Percentiles rank a stretch among this genome's conserved stretches.
Conservation (phyloP, 2,888 invertebrate species). For the Tachystola acroxantha region DNA sequence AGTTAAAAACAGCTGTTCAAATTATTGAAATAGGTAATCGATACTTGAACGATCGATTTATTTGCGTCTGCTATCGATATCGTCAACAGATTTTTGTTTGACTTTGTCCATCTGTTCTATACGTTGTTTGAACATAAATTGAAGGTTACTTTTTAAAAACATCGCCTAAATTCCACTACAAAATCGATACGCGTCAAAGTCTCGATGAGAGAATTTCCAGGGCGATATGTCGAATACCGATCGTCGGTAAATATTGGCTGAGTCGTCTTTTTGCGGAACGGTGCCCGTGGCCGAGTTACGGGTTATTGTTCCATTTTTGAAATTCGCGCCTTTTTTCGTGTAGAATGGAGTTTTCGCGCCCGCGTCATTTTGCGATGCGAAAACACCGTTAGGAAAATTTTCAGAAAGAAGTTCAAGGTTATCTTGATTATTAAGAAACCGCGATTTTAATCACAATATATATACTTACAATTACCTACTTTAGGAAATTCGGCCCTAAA, state of each 20-base stretch:
- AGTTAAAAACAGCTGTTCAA: no score
- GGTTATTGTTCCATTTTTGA: slow-evolving; percentile 70
- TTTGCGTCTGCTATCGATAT: background rate
- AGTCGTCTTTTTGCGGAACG: slow-evolving; percentile 51
- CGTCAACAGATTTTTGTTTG: no score
- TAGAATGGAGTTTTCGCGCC: slow-evolving; percentile 35
- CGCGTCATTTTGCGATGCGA: background rate
- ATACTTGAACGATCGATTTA: background rate
- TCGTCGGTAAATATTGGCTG: slow-evolving; percentile 49
- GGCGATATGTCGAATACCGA: slow-evolving; percentile 39
- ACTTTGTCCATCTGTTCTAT: no score
- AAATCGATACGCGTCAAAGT: slow-evolving; percentile 9
- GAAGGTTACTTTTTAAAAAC: no score
- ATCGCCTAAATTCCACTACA: no score
- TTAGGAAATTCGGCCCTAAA: no score
- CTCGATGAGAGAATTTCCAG: slow-evolving; percentile 40
- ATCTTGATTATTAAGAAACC: no score
- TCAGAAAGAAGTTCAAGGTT: no score
- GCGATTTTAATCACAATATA: no score
- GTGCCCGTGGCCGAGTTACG: slow-evolving; percentile 74
- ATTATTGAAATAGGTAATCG: no score
- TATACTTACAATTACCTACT: no score
- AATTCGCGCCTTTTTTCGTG: slow-evolving; percentile 53
- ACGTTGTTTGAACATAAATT: no score
- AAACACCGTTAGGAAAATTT: background rate